These are phyloP conservation scores for Acromyrmex heyeri DNA, from an alignment of 1,140 invertebrate genomes.

Conservation along the genomic window DNA sequence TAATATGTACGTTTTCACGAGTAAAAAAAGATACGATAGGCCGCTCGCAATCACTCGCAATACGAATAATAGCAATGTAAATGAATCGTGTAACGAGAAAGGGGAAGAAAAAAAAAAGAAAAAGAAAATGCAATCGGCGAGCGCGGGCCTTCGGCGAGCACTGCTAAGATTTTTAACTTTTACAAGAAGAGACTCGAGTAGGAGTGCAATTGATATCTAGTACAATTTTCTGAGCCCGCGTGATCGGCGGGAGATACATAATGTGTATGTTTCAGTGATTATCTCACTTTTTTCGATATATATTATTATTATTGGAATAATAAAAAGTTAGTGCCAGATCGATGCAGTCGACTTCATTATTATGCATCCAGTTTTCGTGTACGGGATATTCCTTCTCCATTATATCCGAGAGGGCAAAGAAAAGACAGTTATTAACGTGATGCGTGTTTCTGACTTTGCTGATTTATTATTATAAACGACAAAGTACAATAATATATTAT, in stretches of 20 bases:
- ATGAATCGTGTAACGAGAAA: slow-evolving; percentile 32
- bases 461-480: slow-evolving; percentile 73
- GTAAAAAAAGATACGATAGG: slow-evolving; percentile 21
- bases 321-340: slow-evolving; percentile 73
- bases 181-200: slow-evolving; percentile 61
- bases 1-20: slow-evolving; percentile 47
- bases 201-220: slow-evolving; percentile 70
- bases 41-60: slow-evolving; percentile 56
- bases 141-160: slow-evolving; percentile 57
- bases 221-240: slow-evolving; percentile 64
- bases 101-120: neutral
- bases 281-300: slow-evolving; percentile 75
- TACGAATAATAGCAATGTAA: slow-evolving; percentile 68
- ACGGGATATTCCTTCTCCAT: neutral
- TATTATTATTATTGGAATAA: slow-evolving; percentile 75
- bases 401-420: neutral
- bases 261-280: slow-evolving; percentile 75
- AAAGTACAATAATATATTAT: slow-evolving; percentile 74
- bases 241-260: slow-evolving; percentile 30
- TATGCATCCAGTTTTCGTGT: slow-evolving; percentile 29
- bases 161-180: slow-evolving; percentile 74
- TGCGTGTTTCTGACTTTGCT: slow-evolving; percentile 49
- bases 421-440: neutral
- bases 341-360: slow-evolving; percentile 55
- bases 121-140: slow-evolving; percentile 67